Conservation (phyloP, 2,113 vertebrate genomes). For the Oryzias celebensis region DNA sequence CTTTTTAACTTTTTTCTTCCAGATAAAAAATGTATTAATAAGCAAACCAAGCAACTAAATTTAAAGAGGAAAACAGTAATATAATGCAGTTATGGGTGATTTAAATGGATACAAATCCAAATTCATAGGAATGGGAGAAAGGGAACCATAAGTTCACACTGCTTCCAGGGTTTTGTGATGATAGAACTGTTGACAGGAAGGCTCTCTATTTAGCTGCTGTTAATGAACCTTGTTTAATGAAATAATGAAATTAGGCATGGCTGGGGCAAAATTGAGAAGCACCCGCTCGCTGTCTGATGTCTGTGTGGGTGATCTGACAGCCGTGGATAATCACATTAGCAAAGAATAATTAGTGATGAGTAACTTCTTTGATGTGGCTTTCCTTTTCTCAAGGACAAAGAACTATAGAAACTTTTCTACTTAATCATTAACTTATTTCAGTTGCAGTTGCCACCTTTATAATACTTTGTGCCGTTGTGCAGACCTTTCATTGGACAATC, state of each 20-base stretch:
- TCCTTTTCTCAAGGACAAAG: conserved; percentile 65
- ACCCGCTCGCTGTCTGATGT: conserved; percentile 25
- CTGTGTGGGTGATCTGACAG: conserved; percentile 53
- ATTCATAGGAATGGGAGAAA: rapidly evolving
- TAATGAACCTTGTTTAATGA: conserved; percentile 66
- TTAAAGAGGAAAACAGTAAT: too few species aligned
- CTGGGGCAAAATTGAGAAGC: conserved; percentile 17
- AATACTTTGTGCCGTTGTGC: conserved; percentile 7
- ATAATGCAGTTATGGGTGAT: too few species aligned
- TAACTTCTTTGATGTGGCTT: conserved; percentile 40
- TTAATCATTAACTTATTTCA: not conserved
- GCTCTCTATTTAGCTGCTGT: conserved; percentile 30
- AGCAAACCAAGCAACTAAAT: too few species aligned
- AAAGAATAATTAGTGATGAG: conserved; percentile 58
- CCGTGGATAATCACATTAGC: conserved; percentile 67
- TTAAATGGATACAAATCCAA: not conserved
- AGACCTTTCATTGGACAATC: too few species aligned
- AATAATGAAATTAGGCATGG: conserved; percentile 67
- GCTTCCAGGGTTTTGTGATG: conserved; percentile 19
- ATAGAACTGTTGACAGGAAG: conserved; percentile 14
- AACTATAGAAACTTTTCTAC: conserved; percentile 37
- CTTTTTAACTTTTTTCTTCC: too few species aligned
- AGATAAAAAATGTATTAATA: too few species aligned
- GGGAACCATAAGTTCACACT: not conserved
- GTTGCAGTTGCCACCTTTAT: not conserved